Percentiles rank a stretch among this genome's conserved stretches.
Conservation (phyloP, 2,113 vertebrate species). For the Paratilapia polleni region DNA sequence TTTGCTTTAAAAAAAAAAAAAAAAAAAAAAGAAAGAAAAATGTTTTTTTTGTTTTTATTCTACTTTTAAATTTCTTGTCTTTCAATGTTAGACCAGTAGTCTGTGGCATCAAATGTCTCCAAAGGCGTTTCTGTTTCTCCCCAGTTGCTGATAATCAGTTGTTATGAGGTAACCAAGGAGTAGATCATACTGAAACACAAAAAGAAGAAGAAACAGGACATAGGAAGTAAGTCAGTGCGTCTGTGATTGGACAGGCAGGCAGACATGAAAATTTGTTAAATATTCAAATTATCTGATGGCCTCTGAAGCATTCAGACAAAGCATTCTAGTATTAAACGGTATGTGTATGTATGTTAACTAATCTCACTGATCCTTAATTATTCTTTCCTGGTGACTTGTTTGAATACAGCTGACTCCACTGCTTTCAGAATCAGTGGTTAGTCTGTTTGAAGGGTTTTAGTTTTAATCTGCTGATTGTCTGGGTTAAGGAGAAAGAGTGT, state of each 20-base stretch:
- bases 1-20: slow-evolving; percentile 18
- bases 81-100: slow-evolving; percentile 34
- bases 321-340: background rate
- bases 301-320: background rate
- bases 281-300: background rate
- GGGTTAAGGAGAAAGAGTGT: background rate
- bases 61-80: slow-evolving; percentile 23
- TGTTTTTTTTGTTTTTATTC: background rate
- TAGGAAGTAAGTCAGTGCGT: slow-evolving; percentile 1
- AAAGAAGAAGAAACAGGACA: slow-evolving; percentile 53
- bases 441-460: background rate
- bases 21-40: background rate
- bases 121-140: slow-evolving; percentile 20
- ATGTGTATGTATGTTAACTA: background rate
- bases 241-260: slow-evolving; percentile 1
- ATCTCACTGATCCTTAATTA: slow-evolving; percentile 16
- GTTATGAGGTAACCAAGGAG: slow-evolving; percentile 84
- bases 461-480: background rate
- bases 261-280: slow-evolving; percentile 9
- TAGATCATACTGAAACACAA: slow-evolving; percentile 83
- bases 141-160: slow-evolving; percentile 53
- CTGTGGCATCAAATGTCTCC: slow-evolving; percentile 31
- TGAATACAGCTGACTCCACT: background rate
- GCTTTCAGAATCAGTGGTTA: background rate
- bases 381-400: background rate